Percentiles rank a stretch among this genome's conserved stretches.
Conservation (phyloP, 2,797 vertebrate genomes). For the Euthynnus affinis region DNA sequence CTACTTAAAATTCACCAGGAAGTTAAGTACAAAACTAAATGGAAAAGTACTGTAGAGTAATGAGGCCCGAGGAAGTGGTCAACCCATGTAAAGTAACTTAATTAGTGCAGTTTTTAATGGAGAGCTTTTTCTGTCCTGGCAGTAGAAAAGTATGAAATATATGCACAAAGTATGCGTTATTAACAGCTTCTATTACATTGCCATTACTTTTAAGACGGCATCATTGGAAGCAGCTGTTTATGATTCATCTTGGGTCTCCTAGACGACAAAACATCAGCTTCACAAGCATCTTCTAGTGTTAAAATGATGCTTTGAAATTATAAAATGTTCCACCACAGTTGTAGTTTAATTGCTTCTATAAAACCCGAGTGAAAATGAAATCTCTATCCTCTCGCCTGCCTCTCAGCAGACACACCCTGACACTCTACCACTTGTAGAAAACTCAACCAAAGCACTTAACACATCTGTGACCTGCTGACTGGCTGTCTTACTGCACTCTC, state of each 20-base stretch:
- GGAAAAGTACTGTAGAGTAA: not conserved
- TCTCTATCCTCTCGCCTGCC: not conserved
- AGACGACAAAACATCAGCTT: not conserved
- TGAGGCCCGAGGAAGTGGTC: not conserved
- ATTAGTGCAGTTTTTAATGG: not conserved
- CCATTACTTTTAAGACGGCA: not conserved
- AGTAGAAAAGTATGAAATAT: not conserved
- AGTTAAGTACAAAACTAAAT: no score
- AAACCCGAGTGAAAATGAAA: slow-evolving; percentile 28
- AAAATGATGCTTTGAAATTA: not conserved
- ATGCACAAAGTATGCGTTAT: not conserved
- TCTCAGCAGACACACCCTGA: slow-evolving; percentile 59
- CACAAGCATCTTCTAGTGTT: not conserved
- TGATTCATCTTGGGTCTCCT: not conserved
- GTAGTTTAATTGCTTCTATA: not conserved
- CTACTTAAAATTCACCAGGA: not conserved
- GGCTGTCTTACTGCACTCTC: slow-evolving; percentile 64
- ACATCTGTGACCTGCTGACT: slow-evolving; percentile 73
- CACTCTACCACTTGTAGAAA: slow-evolving; percentile 48
- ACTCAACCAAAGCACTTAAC: slow-evolving; percentile 83
- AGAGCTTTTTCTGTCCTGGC: no score
- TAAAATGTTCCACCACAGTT: not conserved
- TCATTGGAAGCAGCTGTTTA: not conserved
- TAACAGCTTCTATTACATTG: not conserved
- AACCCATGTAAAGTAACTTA: not conserved